Base-by-base conservation (phyloP, 2,888 invertebrate genomes). In the Yponomeuta malinellus region DNA sequence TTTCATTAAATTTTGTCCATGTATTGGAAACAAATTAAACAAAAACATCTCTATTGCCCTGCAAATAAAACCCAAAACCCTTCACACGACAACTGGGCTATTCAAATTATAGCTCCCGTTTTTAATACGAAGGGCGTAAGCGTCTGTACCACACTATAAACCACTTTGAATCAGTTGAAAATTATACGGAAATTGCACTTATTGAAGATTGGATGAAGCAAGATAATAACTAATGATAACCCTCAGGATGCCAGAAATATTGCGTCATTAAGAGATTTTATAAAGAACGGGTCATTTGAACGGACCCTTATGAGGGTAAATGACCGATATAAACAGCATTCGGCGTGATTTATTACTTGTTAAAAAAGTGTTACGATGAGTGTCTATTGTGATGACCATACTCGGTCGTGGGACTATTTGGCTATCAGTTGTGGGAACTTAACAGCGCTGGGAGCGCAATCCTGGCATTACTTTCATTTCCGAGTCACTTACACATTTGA, bases 271-370 rank as follows among this genome's bases (percentile, higher is more conserved):
- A 74, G 78, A 76, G 82, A 83, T 79, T 69, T 83, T 80, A 84
- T 84, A 84, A 86, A 86, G 81, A 81, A 78, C 80, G 78, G 84
- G 82, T 83, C 82, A 79, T 68, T 73, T 71, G 23, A 23, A 23
- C 23, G 43, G 75, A 69, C 65, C 65, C 70, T 70, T 76, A 86
- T 85, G 83, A 75, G 87, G 87, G 87, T 75, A 74, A 75, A 76
- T 85, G 85, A 81, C 84, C 85, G 78, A 80, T 78, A 78, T 73
- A 71, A 73, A 73, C 71, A 72, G 68, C 68, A 67, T 65, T 43
- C 23, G 71, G 70, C 63, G 70, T 71, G 72, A 72, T 72, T 73
- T 70, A 71, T 72, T 72, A 72, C 70, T 79, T 65, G 37, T 70
- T 65, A 29, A 37, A 31, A 33, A 63, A 52, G n/a, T 29, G 59